Evolutionary conservation across 1,140 invertebrate species (phyloP), one percentile per base, ranked within the genome.

Genomic region (Acromyrmex echinatior): DNA sequence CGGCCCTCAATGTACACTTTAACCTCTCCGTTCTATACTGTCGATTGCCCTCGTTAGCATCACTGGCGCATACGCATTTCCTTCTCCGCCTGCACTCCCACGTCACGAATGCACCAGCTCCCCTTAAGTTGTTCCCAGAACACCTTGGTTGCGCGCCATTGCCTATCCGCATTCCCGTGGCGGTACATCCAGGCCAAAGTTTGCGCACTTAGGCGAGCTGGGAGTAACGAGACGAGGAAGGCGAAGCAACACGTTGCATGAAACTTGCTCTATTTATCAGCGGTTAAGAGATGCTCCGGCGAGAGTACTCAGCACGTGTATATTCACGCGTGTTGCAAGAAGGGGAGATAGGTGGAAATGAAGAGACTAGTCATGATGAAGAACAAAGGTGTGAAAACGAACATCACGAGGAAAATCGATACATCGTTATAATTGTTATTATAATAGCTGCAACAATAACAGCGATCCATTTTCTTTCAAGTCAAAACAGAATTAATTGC

Each of bases 241-340:
- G 84, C 73, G 87, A 88, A 92, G 91, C 92, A 93, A 93, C 91
- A 92, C 91, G 91, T 92, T 92, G 91, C 88, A 91, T 86, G 74
- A 92, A 93, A 92, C 92, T 93, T 90, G 88, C 60, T 88, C 91
- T 92, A 92, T 92, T 92, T 92, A 92, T 93, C 91, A 92, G 86
- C 82, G 80, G 80, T 84, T 84, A 84, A 74, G 80, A 63, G 80
- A 84, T 76, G 35, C 49, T 35, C 80, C 80, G 7, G 56, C 58
- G 80, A 84, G 80, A 84, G 39, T 84, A 76, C 80, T 74, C 68
- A 49, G 80, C 80, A 84, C 70, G 70, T 84, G 80, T 76, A 84
- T 63, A 76, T 84, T 62, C 25, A 45, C 70, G 80, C 45, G 58
- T 35, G 68, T 62, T 60, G n/a, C n/a, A 74, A 62, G 53, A 39